Evolutionary conservation across 2,113 vertebrate species (phyloP), one percentile per base, ranked within the genome.

Genomic region (Callithrix jacchus): DNA sequence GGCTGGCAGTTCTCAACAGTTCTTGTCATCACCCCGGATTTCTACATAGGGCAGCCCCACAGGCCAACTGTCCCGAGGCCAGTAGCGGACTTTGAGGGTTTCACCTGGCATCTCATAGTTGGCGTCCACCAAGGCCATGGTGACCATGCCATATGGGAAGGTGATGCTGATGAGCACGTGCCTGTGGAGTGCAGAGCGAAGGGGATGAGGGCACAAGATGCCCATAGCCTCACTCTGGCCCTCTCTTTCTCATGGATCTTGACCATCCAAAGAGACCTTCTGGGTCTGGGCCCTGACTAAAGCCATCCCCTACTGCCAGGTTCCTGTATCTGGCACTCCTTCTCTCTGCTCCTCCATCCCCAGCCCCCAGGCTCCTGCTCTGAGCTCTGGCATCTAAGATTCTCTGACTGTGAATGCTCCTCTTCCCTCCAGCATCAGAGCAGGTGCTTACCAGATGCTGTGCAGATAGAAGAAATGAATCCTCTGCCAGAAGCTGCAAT

Each of bases 401-500:
- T 56, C 45, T 56, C 76, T 80, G 52, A 17, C 10, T 20, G 13
- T 8, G 20, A 16, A 25, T 23, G 52, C 52, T 52, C 52, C 5
- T 52, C 16, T 52, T 32, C 49, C 20, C 80, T 58, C 74, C 2
- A 52, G 32, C 21, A 35, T 37, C 8, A 35, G 87, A 66, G 1
- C 2, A 16, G 25, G n/a, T 25, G 42, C 99, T 98, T 98, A 99
- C 99, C 99, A 99, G 97, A 99, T 98, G 93, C 99, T 99, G 35
- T 99, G 99, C 70, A 99, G 97, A 98, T 99, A 99, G 97, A 98
- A 99, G 97, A 99, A 99, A 98, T 99, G 98, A 45, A 99, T 94
- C 30, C 89, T 97, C 84, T 99, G 99, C 99, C 99, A 99, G 97
- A 99, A 98, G 68, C 98, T 98, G 30, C 99, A 99, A 77, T 99